Evolutionary conservation across 2,113 vertebrate genomes (phyloP).

Genomic region (Corydoras maculifer): DNA sequence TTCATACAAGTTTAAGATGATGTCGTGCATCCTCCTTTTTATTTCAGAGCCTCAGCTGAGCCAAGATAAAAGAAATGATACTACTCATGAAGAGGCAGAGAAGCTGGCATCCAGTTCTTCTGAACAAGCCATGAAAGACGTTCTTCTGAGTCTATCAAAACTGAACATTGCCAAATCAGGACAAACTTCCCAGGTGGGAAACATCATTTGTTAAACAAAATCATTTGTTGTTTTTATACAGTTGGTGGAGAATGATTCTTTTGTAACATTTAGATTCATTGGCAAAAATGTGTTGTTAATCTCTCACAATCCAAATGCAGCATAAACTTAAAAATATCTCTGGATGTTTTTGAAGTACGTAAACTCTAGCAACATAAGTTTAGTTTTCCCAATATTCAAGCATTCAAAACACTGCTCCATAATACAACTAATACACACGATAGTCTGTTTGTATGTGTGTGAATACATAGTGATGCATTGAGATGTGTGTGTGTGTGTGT

Average conservation of each 20-base stretch:
- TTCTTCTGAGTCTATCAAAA: constrained; percentile 66
- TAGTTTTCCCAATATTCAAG: no score
- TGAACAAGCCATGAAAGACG: constrained; percentile 66
- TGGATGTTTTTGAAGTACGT: no score
- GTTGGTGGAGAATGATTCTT: neutral
- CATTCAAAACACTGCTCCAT: no score
- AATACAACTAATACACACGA: no score
- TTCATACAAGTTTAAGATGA: neutral
- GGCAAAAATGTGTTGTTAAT: no score
- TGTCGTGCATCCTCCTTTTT: constrained; percentile 30
- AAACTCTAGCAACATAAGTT: no score
- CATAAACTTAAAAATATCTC: no score
- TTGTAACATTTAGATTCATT: no score
- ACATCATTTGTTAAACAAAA: neutral
- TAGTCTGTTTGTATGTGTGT: no score
- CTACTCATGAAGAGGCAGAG: constrained; percentile 40
- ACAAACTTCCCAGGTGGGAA: constrained; percentile 62
- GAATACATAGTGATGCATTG: no score
- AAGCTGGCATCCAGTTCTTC: constrained; percentile 40
- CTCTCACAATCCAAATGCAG: no score
- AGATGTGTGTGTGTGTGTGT: no score
- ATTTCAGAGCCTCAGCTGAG: constrained; percentile 59
- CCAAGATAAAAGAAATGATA: constrained; percentile 51
- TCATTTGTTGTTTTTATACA: neutral
- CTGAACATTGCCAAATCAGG: constrained; percentile 65